These are phyloP conservation scores for Gopherus evgoodei DNA, from an alignment of 2,113 vertebrate genomes.

Conservation along the genomic window DNA sequence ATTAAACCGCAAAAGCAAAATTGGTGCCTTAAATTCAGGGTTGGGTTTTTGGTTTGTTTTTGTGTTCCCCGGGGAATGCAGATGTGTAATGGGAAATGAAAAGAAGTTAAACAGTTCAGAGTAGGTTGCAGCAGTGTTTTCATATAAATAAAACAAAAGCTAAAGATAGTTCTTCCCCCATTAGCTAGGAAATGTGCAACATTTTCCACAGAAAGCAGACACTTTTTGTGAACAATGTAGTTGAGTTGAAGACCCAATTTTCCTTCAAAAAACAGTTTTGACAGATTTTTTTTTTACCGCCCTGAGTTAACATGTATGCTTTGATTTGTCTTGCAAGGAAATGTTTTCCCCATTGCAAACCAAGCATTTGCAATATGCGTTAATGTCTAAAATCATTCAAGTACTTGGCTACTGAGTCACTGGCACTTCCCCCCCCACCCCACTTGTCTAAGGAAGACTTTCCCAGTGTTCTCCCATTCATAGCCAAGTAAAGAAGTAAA, in stretches of 20 bases:
- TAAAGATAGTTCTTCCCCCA: constrained; percentile 12
- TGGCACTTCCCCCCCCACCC: not conserved
- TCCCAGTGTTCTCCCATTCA: not conserved
- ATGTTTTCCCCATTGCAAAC: not conserved
- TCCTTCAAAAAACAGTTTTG: not conserved
- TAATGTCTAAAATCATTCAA: not conserved
- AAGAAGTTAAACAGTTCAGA: not conserved
- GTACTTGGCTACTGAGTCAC: not conserved
- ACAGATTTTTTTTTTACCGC: not conserved
- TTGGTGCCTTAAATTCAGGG: not conserved
- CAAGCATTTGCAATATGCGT: not conserved
- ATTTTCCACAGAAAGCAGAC: not conserved
- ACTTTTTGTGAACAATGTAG: not conserved
- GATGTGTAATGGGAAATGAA: not conserved
- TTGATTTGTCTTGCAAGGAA: not conserved
- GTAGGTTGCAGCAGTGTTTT: not conserved
- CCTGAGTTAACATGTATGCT: rapidly evolving
- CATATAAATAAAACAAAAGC: not conserved
- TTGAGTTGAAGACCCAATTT: not conserved
- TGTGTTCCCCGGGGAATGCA: not conserved
- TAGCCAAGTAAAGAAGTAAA: not conserved
- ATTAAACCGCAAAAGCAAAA: not conserved
- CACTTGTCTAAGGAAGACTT: not conserved
- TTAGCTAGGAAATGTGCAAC: not conserved
- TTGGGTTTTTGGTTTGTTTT: not conserved